These are phyloP conservation scores for Drosophila equinoxialis DNA, from an alignment of 1,140 invertebrate species.

Conservation along the genomic window DNA sequence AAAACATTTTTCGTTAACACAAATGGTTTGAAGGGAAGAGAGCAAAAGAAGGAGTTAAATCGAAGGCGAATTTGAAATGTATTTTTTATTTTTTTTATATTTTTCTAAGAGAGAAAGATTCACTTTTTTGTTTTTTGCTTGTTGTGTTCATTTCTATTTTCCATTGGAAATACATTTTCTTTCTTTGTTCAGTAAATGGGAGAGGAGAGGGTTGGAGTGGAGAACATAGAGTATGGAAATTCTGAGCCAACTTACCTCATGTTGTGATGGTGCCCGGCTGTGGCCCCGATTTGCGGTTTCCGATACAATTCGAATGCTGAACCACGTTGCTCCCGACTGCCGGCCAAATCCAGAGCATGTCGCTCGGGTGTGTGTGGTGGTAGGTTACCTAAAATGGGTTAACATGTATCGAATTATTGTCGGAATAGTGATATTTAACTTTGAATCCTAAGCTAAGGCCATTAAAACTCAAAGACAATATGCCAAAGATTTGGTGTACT, in stretches of 20 bases:
- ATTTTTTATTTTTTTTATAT: constrained; percentile 1
- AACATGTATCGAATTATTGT: too few species aligned
- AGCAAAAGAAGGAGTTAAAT: constrained; percentile 31
- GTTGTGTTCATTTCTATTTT: constrained; percentile 6
- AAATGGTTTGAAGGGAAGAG: constrained; percentile 44
- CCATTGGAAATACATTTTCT: not conserved
- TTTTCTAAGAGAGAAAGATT: not conserved
- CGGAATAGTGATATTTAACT: too few species aligned
- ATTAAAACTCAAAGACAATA: too few species aligned
- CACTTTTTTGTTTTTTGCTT: constrained; percentile 15
- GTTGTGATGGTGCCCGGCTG: constrained; percentile 86
- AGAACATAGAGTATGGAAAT: not conserved
- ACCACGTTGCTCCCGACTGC: constrained; percentile 94
- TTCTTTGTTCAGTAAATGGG: constrained; percentile 21
- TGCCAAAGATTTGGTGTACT: too few species aligned
- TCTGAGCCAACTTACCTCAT: constrained; percentile 86
- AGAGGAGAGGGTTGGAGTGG: not conserved
- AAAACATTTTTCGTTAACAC: constrained; percentile 83
- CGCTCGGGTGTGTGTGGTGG: constrained; percentile 77
- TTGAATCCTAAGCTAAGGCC: too few species aligned
- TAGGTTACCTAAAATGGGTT: constrained; percentile 58
- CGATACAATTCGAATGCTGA: constrained; percentile 97
- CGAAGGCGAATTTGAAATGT: constrained; percentile 25
- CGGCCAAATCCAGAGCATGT: constrained; percentile 88
- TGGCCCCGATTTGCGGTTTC: constrained; percentile 88